A percentile compares a stretch with the other conserved stretches of the same genome.
Evolutionary conservation across 2,113 vertebrate genomes (phyloP).

Genomic region (Hippopotamus amphibius): DNA sequence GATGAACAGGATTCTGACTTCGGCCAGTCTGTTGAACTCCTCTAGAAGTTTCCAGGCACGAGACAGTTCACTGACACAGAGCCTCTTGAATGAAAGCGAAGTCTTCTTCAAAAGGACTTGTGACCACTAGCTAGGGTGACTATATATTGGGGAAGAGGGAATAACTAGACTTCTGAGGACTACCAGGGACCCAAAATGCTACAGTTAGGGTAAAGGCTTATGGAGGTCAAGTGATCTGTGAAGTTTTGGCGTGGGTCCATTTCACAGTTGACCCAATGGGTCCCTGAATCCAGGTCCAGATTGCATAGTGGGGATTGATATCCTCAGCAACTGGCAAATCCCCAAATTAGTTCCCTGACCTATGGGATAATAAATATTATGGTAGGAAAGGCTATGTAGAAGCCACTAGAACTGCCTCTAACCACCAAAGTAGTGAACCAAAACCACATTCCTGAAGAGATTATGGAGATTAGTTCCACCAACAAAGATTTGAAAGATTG

Average conservation of each 20-base stretch:
- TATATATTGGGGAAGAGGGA: background rate
- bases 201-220: background rate
- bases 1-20: background rate
- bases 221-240: background rate
- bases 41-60: background rate
- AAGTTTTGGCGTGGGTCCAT: background rate
- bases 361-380: background rate
- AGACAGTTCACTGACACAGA: background rate
- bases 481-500: background rate
- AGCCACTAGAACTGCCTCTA: background rate
- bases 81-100: background rate
- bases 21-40: background rate
- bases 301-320: background rate
- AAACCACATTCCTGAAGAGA: background rate
- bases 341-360: background rate
- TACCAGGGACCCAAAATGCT: background rate
- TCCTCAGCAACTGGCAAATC: background rate
- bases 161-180: background rate
- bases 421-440: background rate
- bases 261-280: background rate
- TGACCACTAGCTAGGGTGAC: background rate
- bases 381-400: background rate
- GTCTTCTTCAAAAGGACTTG: background rate
- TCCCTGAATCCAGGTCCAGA: background rate
- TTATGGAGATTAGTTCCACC: background rate